These are phyloP conservation scores for Burhinus oedicnemus DNA, from an alignment of 2,113 vertebrate genomes.

Conservation along the genomic window DNA sequence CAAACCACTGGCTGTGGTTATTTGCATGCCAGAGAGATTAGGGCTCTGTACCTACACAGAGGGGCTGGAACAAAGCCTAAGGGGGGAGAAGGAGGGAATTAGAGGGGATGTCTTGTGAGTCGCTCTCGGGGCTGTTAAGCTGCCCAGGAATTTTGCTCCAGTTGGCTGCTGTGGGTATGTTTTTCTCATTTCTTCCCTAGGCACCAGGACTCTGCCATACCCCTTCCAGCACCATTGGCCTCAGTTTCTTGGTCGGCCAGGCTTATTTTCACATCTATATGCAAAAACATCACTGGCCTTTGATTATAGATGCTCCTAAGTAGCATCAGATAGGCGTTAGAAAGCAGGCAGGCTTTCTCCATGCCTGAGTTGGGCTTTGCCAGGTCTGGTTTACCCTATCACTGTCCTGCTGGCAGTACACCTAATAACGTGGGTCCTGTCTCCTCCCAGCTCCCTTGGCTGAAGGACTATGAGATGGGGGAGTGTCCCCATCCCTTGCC, in stretches of 20 bases:
- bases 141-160: conserved; percentile 60
- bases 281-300: neutral
- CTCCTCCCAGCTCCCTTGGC: neutral
- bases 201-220: neutral
- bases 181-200: neutral
- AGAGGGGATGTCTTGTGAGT: conserved; percentile 29
- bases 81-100: conserved; percentile 19
- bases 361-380: neutral
- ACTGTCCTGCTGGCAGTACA: neutral
- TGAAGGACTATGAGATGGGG: neutral
- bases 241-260: neutral
- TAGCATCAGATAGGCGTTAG: neutral
- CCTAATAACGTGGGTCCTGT: rapidly evolving
- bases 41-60: neutral
- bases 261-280: neutral
- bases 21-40: conserved; percentile 67
- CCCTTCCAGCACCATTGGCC: neutral
- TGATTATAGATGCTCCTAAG: neutral
- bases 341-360: neutral
- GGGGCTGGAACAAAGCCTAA: neutral
- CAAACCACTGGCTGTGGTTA: neutral
- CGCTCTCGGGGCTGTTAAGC: conserved; percentile 36
- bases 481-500: neutral
- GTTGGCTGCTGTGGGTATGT: neutral
- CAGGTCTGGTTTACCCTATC: rapidly evolving